Conservation (phyloP, 2,797 vertebrate species). For the Hemibagrus guttatus region DNA sequence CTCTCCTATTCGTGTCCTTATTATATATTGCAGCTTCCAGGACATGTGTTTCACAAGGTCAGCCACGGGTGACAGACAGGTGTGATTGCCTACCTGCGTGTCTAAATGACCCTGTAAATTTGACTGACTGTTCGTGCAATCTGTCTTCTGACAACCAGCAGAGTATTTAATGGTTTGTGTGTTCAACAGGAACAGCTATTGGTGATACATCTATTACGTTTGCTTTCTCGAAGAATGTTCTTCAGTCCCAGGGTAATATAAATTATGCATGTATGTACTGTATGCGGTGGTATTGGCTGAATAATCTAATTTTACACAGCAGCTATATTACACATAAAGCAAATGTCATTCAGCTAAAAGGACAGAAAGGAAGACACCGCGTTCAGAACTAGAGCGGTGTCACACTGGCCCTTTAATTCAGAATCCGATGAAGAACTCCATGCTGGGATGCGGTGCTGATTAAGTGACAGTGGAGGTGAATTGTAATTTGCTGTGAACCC, state of each 20-base stretch:
- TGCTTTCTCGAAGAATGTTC: constrained; percentile 5
- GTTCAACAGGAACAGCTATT: constrained; percentile 13
- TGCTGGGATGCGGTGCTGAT: constrained; percentile 38
- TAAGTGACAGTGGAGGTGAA: constrained; percentile 36
- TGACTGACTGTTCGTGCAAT: constrained; percentile 25
- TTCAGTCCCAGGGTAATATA: neutral
- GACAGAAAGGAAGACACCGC: constrained; percentile 12
- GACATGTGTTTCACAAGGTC: constrained; percentile 20
- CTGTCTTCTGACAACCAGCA: constrained; percentile 28
- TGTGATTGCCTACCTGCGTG: constrained; percentile 38
- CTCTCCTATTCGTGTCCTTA: constrained; percentile 23
- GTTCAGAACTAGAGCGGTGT: neutral
- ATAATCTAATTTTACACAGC: neutral
- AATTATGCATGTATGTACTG: neutral
- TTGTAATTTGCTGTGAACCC: constrained; percentile 38
- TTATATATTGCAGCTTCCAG: constrained; percentile 27
- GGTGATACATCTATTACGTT: constrained; percentile 24
- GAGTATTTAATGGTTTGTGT: constrained; percentile 36
- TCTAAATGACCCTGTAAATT: constrained; percentile 45
- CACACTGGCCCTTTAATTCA: constrained; percentile 40
- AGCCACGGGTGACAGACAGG: constrained; percentile 42
- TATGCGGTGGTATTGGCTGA: neutral
- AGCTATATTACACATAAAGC: constrained; percentile 16
- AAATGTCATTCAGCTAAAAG: constrained; percentile 22
- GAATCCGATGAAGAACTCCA: constrained; percentile 18